Evolutionary conservation across 2,888 invertebrate genomes (phyloP).

Genomic region (Nyleta sp.): DNA sequence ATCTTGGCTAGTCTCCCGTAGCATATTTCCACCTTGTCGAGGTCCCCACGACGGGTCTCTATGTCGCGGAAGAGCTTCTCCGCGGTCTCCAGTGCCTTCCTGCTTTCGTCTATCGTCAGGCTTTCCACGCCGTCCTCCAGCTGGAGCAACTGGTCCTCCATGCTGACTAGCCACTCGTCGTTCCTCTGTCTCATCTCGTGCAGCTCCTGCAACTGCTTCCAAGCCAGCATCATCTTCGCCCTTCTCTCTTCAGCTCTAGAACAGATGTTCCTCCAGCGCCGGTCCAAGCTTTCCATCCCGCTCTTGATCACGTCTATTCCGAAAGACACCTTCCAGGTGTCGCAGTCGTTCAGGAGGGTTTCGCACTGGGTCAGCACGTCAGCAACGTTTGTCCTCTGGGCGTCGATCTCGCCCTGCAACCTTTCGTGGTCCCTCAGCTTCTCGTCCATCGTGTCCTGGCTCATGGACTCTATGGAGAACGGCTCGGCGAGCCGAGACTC

Average conservation of each 20-base stretch:
- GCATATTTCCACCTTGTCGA: slow-evolving; percentile 87
- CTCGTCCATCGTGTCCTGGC: slow-evolving; percentile 87
- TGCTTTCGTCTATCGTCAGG: slow-evolving; percentile 84
- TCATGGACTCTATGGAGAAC: slow-evolving; percentile 87
- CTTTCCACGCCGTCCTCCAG: slow-evolving; percentile 86
- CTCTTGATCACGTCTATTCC: slow-evolving; percentile 87
- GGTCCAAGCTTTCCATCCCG: slow-evolving; percentile 89
- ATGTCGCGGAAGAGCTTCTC: slow-evolving; percentile 85
- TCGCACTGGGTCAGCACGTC: slow-evolving; percentile 92
- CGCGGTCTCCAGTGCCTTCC: slow-evolving; percentile 84
- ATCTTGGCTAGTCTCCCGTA: slow-evolving; percentile 88
- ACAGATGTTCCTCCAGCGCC: slow-evolving; percentile 91
- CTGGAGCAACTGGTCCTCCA: slow-evolving; percentile 85
- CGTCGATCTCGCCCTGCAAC: slow-evolving; percentile 89
- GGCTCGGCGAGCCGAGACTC: slow-evolving; percentile 88
- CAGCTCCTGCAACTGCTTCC: slow-evolving; percentile 86
- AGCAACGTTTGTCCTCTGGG: slow-evolving; percentile 90
- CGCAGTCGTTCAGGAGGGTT: slow-evolving; percentile 89
- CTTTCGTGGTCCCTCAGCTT: slow-evolving; percentile 89
- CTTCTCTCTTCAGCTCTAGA: slow-evolving; percentile 89
- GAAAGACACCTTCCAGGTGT: slow-evolving; percentile 88
- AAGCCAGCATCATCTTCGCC: slow-evolving; percentile 86
- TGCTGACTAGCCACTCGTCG: slow-evolving; percentile 86
- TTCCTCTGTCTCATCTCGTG: slow-evolving; percentile 84
- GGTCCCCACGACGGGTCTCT: slow-evolving; percentile 83